phyloP scores from a whole-genome alignment of 2,113 vertebrate genomes.

The Forbesichthys papilliferus region DNA sequence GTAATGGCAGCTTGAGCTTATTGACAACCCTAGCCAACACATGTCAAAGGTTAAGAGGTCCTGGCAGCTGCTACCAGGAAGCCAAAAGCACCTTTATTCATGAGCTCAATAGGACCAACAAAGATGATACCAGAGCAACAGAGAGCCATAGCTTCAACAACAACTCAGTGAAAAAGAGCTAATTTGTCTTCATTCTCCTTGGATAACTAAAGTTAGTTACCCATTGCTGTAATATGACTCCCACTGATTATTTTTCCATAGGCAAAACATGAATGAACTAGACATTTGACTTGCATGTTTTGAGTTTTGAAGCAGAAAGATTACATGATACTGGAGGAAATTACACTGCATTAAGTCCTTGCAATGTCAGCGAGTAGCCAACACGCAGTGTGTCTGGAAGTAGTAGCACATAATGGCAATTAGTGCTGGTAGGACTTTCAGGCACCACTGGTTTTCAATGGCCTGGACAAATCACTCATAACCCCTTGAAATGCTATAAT shows the following conservation, averaged over 20 bases:
- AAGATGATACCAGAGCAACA: slow-evolving; percentile 58
- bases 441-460: slow-evolving; percentile 75
- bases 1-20: slow-evolving; percentile 66
- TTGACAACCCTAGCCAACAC: slow-evolving; percentile 74
- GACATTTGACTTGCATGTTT: not conserved
- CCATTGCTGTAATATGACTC: not conserved
- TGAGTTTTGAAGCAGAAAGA: not conserved
- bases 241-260: not conserved
- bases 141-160: slow-evolving; percentile 49
- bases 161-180: slow-evolving; percentile 49
- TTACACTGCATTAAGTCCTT: slow-evolving; percentile 2
- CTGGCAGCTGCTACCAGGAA: slow-evolving; percentile 66
- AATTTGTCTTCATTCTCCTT: slow-evolving; percentile 63
- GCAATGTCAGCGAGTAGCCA: slow-evolving; percentile 40
- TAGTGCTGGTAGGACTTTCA: slow-evolving; percentile 72
- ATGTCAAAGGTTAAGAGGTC: slow-evolving; percentile 77
- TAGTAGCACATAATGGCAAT: slow-evolving; percentile 58
- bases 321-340: not conserved
- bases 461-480: slow-evolving; percentile 70
- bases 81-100: slow-evolving; percentile 62
- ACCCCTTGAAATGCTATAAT: slow-evolving; percentile 66
- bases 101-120: slow-evolving; percentile 60
- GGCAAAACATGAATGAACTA: not conserved
- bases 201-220: not conserved
- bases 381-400: slow-evolving; percentile 52